Conservation (phyloP, 30 jellyfish, hydroid and myxozoan genomes). For the Chrysaora quinquecirrha region DNA sequence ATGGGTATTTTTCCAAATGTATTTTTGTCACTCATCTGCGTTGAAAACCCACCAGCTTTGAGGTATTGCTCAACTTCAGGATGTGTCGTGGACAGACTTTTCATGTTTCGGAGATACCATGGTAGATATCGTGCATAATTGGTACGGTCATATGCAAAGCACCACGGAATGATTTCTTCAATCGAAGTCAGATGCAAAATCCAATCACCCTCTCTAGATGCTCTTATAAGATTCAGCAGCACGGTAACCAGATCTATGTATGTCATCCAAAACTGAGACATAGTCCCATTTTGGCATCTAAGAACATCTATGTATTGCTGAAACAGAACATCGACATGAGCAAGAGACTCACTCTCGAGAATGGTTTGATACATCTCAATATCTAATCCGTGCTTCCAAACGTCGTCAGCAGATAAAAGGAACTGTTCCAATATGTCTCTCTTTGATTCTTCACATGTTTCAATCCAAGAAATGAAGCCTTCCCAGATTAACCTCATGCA, state of each 20-base stretch:
- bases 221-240: slow-evolving; percentile 20
- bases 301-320: slow-evolving; percentile 3
- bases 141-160: slow-evolving; percentile 49
- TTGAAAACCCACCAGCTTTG: slow-evolving; percentile 34
- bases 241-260: slow-evolving; percentile 37
- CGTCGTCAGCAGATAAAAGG: background rate
- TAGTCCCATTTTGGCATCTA: slow-evolving; percentile 6
- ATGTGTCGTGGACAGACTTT: slow-evolving; percentile 16
- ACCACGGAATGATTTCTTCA: slow-evolving; percentile 29
- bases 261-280: slow-evolving; percentile 40
- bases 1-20: slow-evolving; percentile 13
- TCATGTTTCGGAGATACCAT: slow-evolving; percentile 20
- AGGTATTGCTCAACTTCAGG: slow-evolving; percentile 19
- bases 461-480: slow-evolving; percentile 14
- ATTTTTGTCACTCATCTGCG: slow-evolving; percentile 2
- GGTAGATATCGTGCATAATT: slow-evolving; percentile 5
- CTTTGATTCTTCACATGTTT: background rate
- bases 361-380: background rate
- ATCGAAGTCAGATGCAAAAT: slow-evolving; percentile 18
- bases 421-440: background rate
- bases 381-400: background rate
- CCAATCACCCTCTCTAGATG: slow-evolving; percentile 54
- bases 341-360: background rate
- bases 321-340: background rate
- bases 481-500: slow-evolving; percentile 20